Base-by-base conservation (phyloP, 2,888 invertebrate species). In the Deroplatys truncata region DNA sequence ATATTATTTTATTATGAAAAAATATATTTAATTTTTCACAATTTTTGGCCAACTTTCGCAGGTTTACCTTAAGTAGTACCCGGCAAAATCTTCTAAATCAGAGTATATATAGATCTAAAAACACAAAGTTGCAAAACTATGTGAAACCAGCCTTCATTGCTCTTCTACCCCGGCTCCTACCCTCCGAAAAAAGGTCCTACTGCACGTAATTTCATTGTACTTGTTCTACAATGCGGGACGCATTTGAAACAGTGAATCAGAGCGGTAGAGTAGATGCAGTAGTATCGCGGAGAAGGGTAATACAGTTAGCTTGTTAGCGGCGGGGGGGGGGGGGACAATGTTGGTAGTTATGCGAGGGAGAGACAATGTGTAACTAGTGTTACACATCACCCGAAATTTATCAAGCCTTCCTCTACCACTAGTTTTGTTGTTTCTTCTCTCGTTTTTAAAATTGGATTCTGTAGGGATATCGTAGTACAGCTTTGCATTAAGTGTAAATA, bases 291-390 rank as follows among this genome's bases (percentile, higher is more conserved):
- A 84, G 56, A 28, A 84, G 82, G 82, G 89, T 90, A 85, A 89
- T 82, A 28, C 31, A 89, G 90, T 89, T 90, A 89, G 84, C 89
- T 31, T 86, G 90, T 86, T 88, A 84, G 85, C 28, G 90, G 86
- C 49, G 56, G 89, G 86, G 25, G 82, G 88, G 84, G n/a, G 84
- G n/a, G 35, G 29, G 28, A 86, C 86, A 87, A 87, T 87, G 35
- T 29, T 87, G 82, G 82, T 87, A 87, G 87, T 87, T 87, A 87
- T 82, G 87, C 28, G 28, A 84, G 28, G 84, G 56, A 56, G 20
- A 72, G 56, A 72, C 56, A 72, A 72, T 72, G 56, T 72, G 25
- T 72, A 72, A 72, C 56, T 72, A 72, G 20, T 72, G 56, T 72
- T 72, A 72, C 56, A 72, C 56, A 72, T 25, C 56, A 72, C 56